Evolutionary conservation across 2,888 invertebrate genomes (phyloP).

Genomic region (Patella ulyssiponensis): DNA sequence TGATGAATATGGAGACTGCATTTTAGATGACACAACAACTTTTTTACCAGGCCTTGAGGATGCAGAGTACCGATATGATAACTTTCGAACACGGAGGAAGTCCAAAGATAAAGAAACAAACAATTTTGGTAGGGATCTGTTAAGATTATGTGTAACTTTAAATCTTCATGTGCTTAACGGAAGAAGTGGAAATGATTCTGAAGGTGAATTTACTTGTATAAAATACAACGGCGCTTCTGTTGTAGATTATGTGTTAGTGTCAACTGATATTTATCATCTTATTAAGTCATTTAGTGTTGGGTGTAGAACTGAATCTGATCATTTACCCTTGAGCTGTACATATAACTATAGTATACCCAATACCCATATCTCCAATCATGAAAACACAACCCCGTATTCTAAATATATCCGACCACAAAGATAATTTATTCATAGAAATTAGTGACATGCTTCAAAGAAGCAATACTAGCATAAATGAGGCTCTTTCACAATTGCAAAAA

Average conservation of each 20-base stretch:
- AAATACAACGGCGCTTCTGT: slow-evolving; percentile 6
- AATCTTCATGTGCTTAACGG: slow-evolving; percentile 4
- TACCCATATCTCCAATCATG: neutral
- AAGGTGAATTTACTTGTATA: neutral
- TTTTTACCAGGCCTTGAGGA: neutral
- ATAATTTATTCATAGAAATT: no score
- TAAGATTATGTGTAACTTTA: slow-evolving; percentile 1
- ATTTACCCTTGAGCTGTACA: neutral
- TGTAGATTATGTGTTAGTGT: neutral
- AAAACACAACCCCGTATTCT: no score
- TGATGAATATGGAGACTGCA: neutral
- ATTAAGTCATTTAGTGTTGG: neutral
- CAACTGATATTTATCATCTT: neutral
- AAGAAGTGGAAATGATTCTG: neutral
- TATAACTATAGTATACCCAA: neutral
- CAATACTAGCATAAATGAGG: neutral
- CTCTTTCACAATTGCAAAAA: neutral
- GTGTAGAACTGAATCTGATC: slow-evolving; percentile 5
- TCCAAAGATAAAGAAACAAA: neutral
- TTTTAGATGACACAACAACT: neutral
- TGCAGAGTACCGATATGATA: neutral
- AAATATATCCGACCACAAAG: no score
- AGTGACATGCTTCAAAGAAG: neutral
- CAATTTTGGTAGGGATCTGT: neutral
- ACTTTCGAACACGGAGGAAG: neutral